Evolutionary conservation across 1,140 invertebrate genomes (phyloP), one percentile per base, ranked within the genome.

Genomic region (Temnothorax curvispinosus): DNA sequence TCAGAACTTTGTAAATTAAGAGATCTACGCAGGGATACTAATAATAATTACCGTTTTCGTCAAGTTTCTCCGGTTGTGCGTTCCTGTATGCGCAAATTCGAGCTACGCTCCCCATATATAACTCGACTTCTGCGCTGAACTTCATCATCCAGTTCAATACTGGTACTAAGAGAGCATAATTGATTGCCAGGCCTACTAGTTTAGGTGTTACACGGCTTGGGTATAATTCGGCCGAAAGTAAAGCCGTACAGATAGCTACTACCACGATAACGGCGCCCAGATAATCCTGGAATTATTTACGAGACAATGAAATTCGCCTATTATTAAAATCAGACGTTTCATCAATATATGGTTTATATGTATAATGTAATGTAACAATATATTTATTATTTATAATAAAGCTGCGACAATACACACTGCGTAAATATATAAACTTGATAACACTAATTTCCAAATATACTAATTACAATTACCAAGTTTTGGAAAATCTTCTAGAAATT

Each of bases 81-180:
- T 95, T 93, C 8, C 96, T 95, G 92, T 97, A 98, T 71, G 96
- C 94, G 18, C 96, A 95, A 54, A 98, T 96, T 87, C 98, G 95
- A 88, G 98, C 97, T 0, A 98, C 97, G 15, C 97, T 97, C 50
- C 97, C 97, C 95, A 98, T 97, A 92, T 97, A 97, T 95, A 97
- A 97, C 94, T 98, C 97, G 87, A 98, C 96, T 92, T 98, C 97
- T 5, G 97, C 96, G 77, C 97, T 96, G 93, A 97, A 97, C 94
- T 98, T 97, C 78, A 98, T 97, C 65, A 98, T 97, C 96, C 97
- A 98, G 91, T 98, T 98, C 58, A 98, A 96, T 89, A 97, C 97
- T 21, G 98, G 97, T 82, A 98, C 96, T 72, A 98, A 94, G 27
- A 98, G 96, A n/a, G 97, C 97, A 94, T 98, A 98, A 91, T 97